Base-by-base conservation (phyloP, 2,113 vertebrate species). In the Semicossyphus pulcher region DNA sequence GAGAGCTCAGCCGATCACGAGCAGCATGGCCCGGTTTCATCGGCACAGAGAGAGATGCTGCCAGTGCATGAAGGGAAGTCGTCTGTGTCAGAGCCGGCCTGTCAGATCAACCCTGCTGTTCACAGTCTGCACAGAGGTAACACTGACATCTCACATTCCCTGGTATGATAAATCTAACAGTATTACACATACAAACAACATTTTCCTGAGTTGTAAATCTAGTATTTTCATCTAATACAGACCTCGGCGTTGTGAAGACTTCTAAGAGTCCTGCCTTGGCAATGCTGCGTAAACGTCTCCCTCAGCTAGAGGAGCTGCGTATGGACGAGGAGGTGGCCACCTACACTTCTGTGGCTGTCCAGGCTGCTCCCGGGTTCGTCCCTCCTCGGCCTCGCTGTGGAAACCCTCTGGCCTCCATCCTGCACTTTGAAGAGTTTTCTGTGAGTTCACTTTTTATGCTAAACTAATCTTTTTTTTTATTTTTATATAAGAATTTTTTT, bases 301-400 rank as follows among this genome's bases (percentile, higher is more conserved):
- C 71, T 54, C 62, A 70, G 8, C 67, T 91, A 29, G 90, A 92
- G 67, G 92, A 94, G 61, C 47, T 88, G 47, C 84, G 86, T 18
- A 32, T 95, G 87, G 93, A 95, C 21, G 91, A 93, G 32, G 94
- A 95, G 57, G 92, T 94, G 60, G 87, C 93, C 59, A 87, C 70
- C 69, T 94, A 88, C 87, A 91, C 80, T n/a, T 91, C 88, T 0
- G 4, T 10, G 31, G 25, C 70, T 2, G 23, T 60, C 45, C 5
- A 26, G 0, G n/a, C 23, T 15, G 18, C 72, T n/a, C 41, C 37
- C 7, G 69, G 42, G 11, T 71, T 72, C 42, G n/a, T 48, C n/a
- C 53, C 69, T 1, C 57, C 59, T 7, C 85, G 49, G 21, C 81
- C 81, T 0, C 89, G 92, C 59, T 92, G 91, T 70, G 83, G 57